Evolutionary conservation across 1,140 invertebrate species (phyloP), one percentile per base, ranked within the genome.

Genomic region (Drosophila nannoptera): DNA sequence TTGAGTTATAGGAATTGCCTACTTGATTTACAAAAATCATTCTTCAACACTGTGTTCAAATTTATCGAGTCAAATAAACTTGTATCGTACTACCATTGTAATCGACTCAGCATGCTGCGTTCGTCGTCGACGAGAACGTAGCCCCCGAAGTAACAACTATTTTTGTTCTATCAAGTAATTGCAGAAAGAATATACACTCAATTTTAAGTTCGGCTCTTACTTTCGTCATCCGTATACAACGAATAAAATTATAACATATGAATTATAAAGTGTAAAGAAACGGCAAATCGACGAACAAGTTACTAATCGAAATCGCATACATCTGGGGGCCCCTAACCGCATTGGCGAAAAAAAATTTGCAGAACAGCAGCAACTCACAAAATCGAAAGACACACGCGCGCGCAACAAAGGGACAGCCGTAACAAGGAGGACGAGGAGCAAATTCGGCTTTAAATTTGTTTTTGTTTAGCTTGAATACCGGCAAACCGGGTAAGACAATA

Each of bases 101-200:
- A 69, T 46, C 48, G 60, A 54, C 32, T 69, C 61, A 55, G 60
- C 74, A 70, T 62, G 76, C 76, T 78, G 67, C 73, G 75, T 78
- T 78, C 65, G 48, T 38, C 43, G 75, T 46, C 53, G 53, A 60
- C 68, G 54, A 40, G 59, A 70, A 66, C 43, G 11, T 69, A 65
- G 67, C 67, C 53, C 53, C 45, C 32, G 38, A 16, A 64, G 59
- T 63, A 35, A 65, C 29, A 60, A 54, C 48, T 16, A 56, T 66
- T 66, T 40, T 46, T 40, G 33, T 35, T 45, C 33, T 7, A 32
- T 12, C 22, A 65, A 66, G 53, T 40, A 29, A 54, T 42, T 70
- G 66, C 49, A 66, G 66, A 70, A 62, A 66, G 54, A 66, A 32
- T n/a, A 52, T 40, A 70, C 54, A 66, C 59, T 53, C 11, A 12